Base-by-base conservation (phyloP, 2,113 vertebrate species). In the Oncorhynchus tshawytscha region DNA sequence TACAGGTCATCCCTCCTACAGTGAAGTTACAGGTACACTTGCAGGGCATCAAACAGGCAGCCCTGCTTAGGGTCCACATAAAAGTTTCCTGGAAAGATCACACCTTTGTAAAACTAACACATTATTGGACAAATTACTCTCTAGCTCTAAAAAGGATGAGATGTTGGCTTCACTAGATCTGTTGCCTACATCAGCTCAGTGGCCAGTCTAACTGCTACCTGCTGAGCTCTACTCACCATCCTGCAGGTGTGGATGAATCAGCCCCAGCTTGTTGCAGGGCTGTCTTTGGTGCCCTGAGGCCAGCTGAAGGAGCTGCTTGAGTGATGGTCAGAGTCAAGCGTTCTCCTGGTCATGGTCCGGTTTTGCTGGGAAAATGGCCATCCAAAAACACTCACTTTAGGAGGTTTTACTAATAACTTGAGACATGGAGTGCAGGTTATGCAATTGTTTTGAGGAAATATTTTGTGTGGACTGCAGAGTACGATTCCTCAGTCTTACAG, bases 21-120 rank as follows among this genome's bases (percentile, higher is more conserved):
- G 91, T 93, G 78, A 94, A 93, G 82, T 94, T 93, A 78, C 94
- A 94, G 84, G 91, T 27, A 93, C 2, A 93, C 93, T 69, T 71
- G 82, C 25, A 94, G 74, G 27, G 92, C 91, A 67, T 94, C 94
- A 49, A 81, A 86, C 1, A 88, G 88, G 18, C 92, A 93, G 76
- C 93, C 94, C 68, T 94, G 91, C 82, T 94, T 94, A 4, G 94
- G 93, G 65, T 94, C 86, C 86, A 94, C 79, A 68, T 91, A 92
- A 86, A 90, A 93, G 71, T 89, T 87, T 62, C 91, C 94, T 94
- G 82, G 82, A 83, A 81, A 89, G 13, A 39, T 2, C 76, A 60
- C 59, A 60, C 59, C 5, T 60, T n/a, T 60, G 18, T 60, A 13
- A 51, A 51, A 54, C 51, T 54, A 54, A 54, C 51, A 6, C 39